phyloP scores from a whole-genome alignment of 2,888 invertebrate genomes.

The Frankliniella fusca region DNA sequence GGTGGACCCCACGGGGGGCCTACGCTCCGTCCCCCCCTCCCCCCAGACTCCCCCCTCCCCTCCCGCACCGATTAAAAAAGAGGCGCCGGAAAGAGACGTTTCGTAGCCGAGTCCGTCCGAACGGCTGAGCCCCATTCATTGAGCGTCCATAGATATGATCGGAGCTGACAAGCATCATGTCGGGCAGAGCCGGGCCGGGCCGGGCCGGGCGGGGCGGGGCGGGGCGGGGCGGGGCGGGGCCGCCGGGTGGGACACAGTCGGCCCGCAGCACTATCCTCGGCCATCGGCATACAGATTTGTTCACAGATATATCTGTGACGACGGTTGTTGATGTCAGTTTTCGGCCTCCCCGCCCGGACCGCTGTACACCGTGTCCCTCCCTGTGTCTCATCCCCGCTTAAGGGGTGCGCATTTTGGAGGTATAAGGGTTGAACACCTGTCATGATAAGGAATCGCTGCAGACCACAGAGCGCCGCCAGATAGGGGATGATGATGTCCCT shows the following conservation, averaged over 20 bases:
- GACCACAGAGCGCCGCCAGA: too few species aligned
- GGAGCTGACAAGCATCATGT: slow-evolving; percentile 2
- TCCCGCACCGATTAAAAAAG: not conserved
- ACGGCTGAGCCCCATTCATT: not conserved
- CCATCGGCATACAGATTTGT: not conserved
- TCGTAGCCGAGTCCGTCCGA: not conserved
- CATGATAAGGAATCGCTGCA: too few species aligned
- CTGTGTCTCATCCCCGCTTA: too few species aligned
- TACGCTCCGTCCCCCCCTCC: not conserved
- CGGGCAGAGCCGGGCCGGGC: not conserved
- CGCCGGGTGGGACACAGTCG: not conserved
- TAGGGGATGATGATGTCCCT: too few species aligned
- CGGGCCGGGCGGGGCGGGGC: too few species aligned
- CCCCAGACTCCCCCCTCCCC: not conserved
- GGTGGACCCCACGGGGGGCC: too few species aligned
- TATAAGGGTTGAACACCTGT: too few species aligned
- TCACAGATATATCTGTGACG: not conserved
- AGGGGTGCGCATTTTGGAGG: too few species aligned
- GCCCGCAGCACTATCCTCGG: not conserved
- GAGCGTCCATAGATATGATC: not conserved
- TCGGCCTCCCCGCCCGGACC: too few species aligned
- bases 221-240: too few species aligned
- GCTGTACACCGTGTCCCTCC: too few species aligned
- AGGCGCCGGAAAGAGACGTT: too few species aligned
- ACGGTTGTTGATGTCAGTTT: not conserved